Conservation (phyloP, 64 coral and sea anemone genomes). For the Actinia equina region DNA sequence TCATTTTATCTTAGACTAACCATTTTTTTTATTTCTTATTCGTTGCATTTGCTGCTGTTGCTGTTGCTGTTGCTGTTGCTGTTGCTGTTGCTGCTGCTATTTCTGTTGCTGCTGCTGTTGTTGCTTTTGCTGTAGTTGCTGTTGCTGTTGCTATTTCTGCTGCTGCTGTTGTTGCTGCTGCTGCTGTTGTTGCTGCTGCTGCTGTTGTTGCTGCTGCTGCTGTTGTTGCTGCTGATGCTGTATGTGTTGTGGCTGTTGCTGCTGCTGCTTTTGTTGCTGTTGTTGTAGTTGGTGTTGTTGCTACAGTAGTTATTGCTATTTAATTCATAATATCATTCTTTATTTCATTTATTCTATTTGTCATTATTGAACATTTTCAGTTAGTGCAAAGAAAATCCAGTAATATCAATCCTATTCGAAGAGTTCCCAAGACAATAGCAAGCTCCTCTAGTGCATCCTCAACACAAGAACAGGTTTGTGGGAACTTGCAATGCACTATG, state of each 20-base stretch:
- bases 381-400: slow-evolving; percentile 40
- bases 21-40: neutral
- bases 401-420: slow-evolving; percentile 47
- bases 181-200: neutral
- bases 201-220: neutral
- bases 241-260: neutral
- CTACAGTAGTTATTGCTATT: neutral
- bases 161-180: neutral
- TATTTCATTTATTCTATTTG: neutral
- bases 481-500: neutral
- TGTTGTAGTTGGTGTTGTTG: neutral
- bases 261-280: neutral
- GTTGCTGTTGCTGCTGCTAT: neutral
- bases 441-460: slow-evolving; percentile 16
- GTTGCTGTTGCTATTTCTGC: no score
- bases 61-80: neutral
- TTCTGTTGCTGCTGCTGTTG: neutral
- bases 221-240: neutral
- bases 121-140: neutral
- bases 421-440: slow-evolving; percentile 40
- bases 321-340: neutral
- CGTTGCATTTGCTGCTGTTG: neutral
- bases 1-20: neutral
- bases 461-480: neutral
- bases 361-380: slow-evolving; percentile 6